Conservation (phyloP, 1,140 invertebrate species). For the Zaprionus lachaisei region DNA sequence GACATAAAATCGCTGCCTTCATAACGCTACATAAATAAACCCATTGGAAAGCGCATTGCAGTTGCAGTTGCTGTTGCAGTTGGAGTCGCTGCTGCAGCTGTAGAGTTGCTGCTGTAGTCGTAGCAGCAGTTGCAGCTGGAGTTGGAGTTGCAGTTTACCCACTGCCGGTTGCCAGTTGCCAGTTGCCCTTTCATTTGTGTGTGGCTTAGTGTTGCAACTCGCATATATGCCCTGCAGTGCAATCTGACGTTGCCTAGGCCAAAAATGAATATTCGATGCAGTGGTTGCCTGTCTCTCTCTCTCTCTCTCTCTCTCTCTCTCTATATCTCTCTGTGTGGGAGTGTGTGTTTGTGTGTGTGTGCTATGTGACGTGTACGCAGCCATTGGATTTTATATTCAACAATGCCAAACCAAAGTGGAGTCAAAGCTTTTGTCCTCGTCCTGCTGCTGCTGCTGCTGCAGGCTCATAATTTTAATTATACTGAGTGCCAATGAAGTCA, state of each 20-base stretch:
- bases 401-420: slow-evolving; percentile 71
- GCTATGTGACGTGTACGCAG: slow-evolving; percentile 61
- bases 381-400: slow-evolving; percentile 81
- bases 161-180: slow-evolving; percentile 12
- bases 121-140: slow-evolving; percentile 12
- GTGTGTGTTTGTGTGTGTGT: slow-evolving; percentile 8
- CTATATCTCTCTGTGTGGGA: not conserved
- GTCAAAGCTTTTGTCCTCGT: slow-evolving; percentile 61
- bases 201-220: slow-evolving; percentile 26
- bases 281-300: not conserved
- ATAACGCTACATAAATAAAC: slow-evolving; percentile 81
- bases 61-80: slow-evolving; percentile 33
- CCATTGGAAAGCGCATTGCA: slow-evolving; percentile 74
- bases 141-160: slow-evolving; percentile 45
- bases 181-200: slow-evolving; percentile 47
- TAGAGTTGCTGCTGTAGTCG: slow-evolving; percentile 43
- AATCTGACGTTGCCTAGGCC: slow-evolving; percentile 7
- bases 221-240: slow-evolving; percentile 33
- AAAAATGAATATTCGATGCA: slow-evolving; percentile 60
- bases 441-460: slow-evolving; percentile 40
- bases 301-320: not conserved
- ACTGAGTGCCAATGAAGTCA: slow-evolving; percentile 83
- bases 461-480: slow-evolving; percentile 82
- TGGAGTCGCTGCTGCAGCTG: slow-evolving; percentile 16
- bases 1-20: slow-evolving; percentile 54